A percentile compares a stretch with the other conserved stretches of the same genome.
These are phyloP conservation scores for Drosophila subsilvestris DNA, from an alignment of 2,888 invertebrate species.

Conservation along the genomic window DNA sequence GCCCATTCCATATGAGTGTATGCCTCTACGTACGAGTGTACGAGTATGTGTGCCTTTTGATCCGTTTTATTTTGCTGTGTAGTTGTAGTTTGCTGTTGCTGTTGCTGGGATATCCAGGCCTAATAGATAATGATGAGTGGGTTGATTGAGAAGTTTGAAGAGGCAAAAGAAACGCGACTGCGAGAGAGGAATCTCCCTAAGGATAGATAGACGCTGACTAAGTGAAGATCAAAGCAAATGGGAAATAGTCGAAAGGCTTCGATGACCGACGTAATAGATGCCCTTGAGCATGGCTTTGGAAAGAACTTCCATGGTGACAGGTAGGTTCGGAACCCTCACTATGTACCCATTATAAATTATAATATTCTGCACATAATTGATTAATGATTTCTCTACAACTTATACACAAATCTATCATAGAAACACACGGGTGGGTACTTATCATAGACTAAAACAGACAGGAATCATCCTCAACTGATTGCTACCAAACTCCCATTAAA, in stretches of 20 bases:
- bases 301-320: background rate
- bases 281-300: background rate
- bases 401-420: too few relatives aligned
- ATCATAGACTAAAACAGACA: too few relatives aligned
- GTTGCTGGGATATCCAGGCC: slow-evolving; percentile 57
- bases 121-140: slow-evolving; percentile 49
- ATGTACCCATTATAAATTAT: too few relatives aligned
- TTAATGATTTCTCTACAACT: too few relatives aligned
- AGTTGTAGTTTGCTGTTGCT: slow-evolving; percentile 55
- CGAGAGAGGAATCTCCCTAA: background rate
- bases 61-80: slow-evolving; percentile 62
- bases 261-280: background rate
- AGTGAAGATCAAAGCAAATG: background rate
- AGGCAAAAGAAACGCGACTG: too few relatives aligned
- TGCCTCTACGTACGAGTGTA: slow-evolving; percentile 7
- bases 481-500: background rate
- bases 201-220: background rate
- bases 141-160: slow-evolving; percentile 46
- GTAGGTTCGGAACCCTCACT: too few relatives aligned
- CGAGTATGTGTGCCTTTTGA: slow-evolving; percentile 48
- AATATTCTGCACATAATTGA: too few relatives aligned
- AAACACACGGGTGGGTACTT: too few relatives aligned
- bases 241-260: too few relatives aligned
- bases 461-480: too few relatives aligned
- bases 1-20: slow-evolving; percentile 36